phyloP scores from a whole-genome alignment of 2,797 vertebrate genomes.

The Chromis chromis region DNA sequence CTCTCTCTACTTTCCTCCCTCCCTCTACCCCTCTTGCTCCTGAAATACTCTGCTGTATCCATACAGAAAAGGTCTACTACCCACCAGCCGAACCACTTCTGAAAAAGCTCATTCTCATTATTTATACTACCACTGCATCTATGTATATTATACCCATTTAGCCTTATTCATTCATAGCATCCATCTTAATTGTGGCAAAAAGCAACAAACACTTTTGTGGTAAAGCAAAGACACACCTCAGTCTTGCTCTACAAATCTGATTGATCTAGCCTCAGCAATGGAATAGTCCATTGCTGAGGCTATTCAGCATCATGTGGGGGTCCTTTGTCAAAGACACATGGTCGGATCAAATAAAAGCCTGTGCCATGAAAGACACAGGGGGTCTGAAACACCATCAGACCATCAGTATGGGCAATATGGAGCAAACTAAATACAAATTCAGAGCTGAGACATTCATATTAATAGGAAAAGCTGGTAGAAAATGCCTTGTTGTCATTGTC shows the following conservation, averaged over 20 bases:
- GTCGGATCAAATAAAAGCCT: conserved; percentile 35
- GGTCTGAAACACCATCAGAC: conserved; percentile 12
- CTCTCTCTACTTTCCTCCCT: conserved; percentile 31
- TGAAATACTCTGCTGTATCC: conserved; percentile 38
- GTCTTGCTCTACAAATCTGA: conserved; percentile 29
- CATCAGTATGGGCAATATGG: not conserved
- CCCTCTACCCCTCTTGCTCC: conserved; percentile 31
- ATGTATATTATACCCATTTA: not conserved
- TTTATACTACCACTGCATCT: conserved; percentile 11
- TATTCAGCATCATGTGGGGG: conserved; percentile 11
- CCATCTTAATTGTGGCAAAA: conserved; percentile 37
- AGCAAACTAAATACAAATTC: conserved; percentile 6
- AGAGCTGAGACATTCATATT: not conserved
- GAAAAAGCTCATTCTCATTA: conserved; percentile 16
- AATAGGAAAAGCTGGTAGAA: not conserved
- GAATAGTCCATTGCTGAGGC: conserved; percentile 2
- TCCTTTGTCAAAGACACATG: conserved; percentile 19
- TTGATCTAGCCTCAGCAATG: too few species aligned
- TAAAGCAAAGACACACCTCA: conserved; percentile 43
- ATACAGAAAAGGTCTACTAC: conserved; percentile 32
- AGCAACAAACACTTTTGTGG: not conserved
- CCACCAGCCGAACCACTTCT: conserved; percentile 23
- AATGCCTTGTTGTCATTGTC: conserved; percentile 13
- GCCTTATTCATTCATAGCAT: conserved; percentile 1
- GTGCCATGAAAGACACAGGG: not conserved